Evolutionary conservation across 2,113 vertebrate species (phyloP), one percentile per base, ranked within the genome.

Genomic region (Pachycephala philippinensis): DNA sequence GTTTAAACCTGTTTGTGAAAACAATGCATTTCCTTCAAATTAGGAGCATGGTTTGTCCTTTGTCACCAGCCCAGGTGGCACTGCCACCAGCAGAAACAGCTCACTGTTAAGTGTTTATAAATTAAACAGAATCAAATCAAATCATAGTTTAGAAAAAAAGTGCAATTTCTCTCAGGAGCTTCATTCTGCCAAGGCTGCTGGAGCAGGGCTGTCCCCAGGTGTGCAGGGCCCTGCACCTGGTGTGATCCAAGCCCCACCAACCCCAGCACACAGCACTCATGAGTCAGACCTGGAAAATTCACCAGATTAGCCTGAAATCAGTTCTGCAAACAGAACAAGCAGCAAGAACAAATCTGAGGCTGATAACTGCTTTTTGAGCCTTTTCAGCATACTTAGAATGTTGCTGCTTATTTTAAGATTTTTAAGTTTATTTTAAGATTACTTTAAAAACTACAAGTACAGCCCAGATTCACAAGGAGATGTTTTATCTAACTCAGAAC

Each of bases 401-500:
- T 82, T 79, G 66, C 39, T 1, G 7, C 35, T 85, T 96, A 59
- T 95, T 95, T 95, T 82, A 93, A 92, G 74, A 75, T 87, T 78
- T 94, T 87, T 10, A 54, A 70, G 82, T 90, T 95, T 94, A 87
- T 89, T 91, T 94, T 85, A 90, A 84, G 88, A 93, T 96, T 82
- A 82, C 27, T 92, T 75, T 52, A 30, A 68, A 93, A 88, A 44
- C 30, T 71, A 71, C 49, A 82, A 83, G 35, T 28, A 39, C 24
- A 30, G 44, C 19, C 53, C 27, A 44, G 78, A 71, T 78, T 93
- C 56, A 49, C 31, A 57, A 84, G 33, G 47, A 76, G 10, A 42
- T 84, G 66, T 61, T 95, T 82, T 75, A 70, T 79, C 47, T 63
- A 87, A 56, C 49, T 42, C 70, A 79, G 52, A 82, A 59, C 35